Evolutionary conservation across 2,888 invertebrate species (phyloP).

Genomic region (Abscondita cerata): DNA sequence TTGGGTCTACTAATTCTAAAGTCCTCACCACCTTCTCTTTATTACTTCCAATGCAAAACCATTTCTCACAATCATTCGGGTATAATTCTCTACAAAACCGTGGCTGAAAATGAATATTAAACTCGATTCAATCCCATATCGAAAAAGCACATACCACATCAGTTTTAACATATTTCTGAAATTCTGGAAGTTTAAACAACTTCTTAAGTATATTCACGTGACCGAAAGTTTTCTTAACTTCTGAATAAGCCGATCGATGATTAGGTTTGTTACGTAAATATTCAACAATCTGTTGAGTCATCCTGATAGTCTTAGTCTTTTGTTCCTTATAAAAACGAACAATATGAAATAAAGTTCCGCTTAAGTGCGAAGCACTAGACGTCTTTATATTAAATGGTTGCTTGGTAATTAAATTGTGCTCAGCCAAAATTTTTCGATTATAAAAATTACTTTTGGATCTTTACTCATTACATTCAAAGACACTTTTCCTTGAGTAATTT

Average conservation of each 20-base stretch:
- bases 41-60: conserved; percentile 59
- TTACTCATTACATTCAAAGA: conserved; percentile 63
- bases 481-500: conserved; percentile 70
- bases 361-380: conserved; percentile 55
- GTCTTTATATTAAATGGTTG: conserved; percentile 66
- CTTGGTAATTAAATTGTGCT: conserved; percentile 66
- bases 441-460: conserved; percentile 71
- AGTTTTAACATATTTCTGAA: conserved; percentile 62
- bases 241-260: conserved; percentile 61
- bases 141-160: conserved; percentile 56
- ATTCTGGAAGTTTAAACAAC: conserved; percentile 62
- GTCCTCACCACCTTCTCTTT: conserved; percentile 62
- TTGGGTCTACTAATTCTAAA: conserved; percentile 65
- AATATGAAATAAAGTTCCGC: conserved; percentile 66
- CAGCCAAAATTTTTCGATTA: conserved; percentile 67
- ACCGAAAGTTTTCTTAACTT: conserved; percentile 60
- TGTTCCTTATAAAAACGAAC: conserved; percentile 67
- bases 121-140: too few species aligned
- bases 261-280: conserved; percentile 64
- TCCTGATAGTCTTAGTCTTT: conserved; percentile 62
- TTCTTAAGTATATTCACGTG: conserved; percentile 59
- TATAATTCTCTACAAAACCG: conserved; percentile 64
- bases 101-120: conserved; percentile 52
- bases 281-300: conserved; percentile 64
- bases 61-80: conserved; percentile 65